A percentile compares a stretch with the other conserved stretches of the same genome.
These are phyloP conservation scores for Ophraella communa DNA, from an alignment of 2,888 invertebrate genomes.

Conservation along the genomic window DNA sequence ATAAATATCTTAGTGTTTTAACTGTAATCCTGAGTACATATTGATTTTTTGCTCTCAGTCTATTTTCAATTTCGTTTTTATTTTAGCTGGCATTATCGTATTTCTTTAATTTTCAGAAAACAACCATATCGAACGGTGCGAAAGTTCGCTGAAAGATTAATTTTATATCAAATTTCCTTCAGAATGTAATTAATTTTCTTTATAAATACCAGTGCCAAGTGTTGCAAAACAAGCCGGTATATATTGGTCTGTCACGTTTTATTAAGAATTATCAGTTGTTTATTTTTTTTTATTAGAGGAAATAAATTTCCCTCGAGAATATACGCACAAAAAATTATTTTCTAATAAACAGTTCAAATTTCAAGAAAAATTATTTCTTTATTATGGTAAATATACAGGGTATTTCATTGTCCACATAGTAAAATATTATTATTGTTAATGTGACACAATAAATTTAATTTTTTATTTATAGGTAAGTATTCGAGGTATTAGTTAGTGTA, in stretches of 20 bases:
- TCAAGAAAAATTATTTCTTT: no score
- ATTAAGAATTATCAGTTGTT: constrained; percentile 3
- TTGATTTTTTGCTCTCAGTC: background rate
- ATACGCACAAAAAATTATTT: background rate
- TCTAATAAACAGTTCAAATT: no score
- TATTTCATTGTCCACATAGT: no score
- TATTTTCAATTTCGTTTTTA: background rate
- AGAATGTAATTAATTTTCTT: background rate
- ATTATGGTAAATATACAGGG: no score
- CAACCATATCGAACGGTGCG: background rate
- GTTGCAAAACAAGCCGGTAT: background rate
- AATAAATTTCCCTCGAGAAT: background rate
- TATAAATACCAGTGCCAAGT: background rate
- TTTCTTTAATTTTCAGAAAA: background rate
- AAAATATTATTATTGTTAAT: no score
- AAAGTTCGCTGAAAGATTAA: background rate
- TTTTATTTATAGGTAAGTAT: no score
- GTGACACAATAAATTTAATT: no score
- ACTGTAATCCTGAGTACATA: background rate
- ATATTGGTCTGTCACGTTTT: constrained; percentile 6
- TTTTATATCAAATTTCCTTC: background rate
- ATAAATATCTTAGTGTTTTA: no score
- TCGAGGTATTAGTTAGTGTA: no score
- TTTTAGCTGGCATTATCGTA: background rate
- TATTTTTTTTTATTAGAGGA: background rate